These are phyloP conservation scores for Drosophila littoralis DNA, from an alignment of 1,140 invertebrate species.

Conservation along the genomic window DNA sequence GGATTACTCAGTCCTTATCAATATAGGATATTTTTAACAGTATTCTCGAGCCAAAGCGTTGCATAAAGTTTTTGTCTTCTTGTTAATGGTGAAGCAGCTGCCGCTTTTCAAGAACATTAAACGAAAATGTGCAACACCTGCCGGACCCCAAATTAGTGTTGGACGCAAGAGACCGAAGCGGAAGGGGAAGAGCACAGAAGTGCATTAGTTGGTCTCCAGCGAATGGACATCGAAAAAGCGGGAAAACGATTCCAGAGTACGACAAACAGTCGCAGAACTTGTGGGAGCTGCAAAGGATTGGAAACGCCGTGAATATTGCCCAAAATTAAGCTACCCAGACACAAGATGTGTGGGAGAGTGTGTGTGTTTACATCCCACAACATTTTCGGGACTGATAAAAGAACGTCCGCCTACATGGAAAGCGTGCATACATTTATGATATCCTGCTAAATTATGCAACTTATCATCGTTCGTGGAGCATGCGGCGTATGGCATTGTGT, in stretches of 20 bases:
- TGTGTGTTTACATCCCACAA: background rate
- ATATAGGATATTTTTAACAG: too few species aligned
- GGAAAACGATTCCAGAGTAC: too few species aligned
- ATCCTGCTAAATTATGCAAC: slow-evolving; percentile 80
- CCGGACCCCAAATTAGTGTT: slow-evolving; percentile 11
- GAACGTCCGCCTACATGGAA: background rate
- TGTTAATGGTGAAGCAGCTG: slow-evolving; percentile 13
- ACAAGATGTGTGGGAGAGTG: background rate
- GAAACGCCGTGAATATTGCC: too few species aligned
- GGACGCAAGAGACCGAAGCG: background rate
- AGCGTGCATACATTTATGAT: slow-evolving; percentile 62
- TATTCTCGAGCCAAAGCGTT: too few species aligned
- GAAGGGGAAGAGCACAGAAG: background rate
- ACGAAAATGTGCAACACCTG: slow-evolving; percentile 37
- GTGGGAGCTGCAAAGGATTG: too few species aligned
- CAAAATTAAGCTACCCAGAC: slow-evolving; percentile 9
- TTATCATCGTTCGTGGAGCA: slow-evolving; percentile 60
- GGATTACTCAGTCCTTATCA: too few species aligned
- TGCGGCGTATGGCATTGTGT: slow-evolving; percentile 35
- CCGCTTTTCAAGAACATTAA: background rate
- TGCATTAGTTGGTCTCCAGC: slow-evolving; percentile 2
- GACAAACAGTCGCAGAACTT: too few species aligned
- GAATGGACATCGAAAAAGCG: background rate
- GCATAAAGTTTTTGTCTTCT: too few species aligned
- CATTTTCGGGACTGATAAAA: slow-evolving; percentile 47